These are phyloP conservation scores for Anarhynchus alexandrinus DNA, from an alignment of 2,113 vertebrate species.

Conservation along the genomic window DNA sequence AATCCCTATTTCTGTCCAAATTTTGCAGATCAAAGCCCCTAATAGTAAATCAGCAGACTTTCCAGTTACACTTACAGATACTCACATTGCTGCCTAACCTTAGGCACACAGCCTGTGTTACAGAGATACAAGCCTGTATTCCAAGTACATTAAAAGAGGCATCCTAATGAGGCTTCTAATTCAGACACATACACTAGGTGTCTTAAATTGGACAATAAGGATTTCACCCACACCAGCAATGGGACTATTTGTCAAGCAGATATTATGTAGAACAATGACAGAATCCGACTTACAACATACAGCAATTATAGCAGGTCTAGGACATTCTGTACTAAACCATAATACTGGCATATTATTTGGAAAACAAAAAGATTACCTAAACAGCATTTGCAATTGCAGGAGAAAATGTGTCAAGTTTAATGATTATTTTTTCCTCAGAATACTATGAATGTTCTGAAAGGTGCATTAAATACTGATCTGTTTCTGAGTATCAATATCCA, in stretches of 20 bases:
- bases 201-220: background rate
- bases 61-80: no score
- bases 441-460: background rate
- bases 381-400: background rate
- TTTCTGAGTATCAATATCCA: background rate
- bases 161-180: background rate
- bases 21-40: background rate
- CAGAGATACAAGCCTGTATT: background rate
- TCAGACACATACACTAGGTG: background rate
- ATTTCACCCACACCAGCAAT: background rate
- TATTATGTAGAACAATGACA: background rate
- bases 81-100: background rate
- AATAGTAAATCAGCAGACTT: background rate
- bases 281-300: background rate
- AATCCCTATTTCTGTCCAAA: background rate
- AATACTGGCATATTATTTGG: background rate
- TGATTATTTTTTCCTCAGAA: background rate
- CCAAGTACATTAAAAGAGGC: background rate
- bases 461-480: background rate
- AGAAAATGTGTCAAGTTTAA: background rate
- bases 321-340: background rate
- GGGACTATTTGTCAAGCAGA: background rate
- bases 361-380: background rate
- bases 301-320: background rate
- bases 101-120: background rate